Percentiles rank a stretch among this genome's conserved stretches.
These are phyloP conservation scores for Marronus borbonicus DNA, from an alignment of 2,888 invertebrate species.

Conservation along the genomic window DNA sequence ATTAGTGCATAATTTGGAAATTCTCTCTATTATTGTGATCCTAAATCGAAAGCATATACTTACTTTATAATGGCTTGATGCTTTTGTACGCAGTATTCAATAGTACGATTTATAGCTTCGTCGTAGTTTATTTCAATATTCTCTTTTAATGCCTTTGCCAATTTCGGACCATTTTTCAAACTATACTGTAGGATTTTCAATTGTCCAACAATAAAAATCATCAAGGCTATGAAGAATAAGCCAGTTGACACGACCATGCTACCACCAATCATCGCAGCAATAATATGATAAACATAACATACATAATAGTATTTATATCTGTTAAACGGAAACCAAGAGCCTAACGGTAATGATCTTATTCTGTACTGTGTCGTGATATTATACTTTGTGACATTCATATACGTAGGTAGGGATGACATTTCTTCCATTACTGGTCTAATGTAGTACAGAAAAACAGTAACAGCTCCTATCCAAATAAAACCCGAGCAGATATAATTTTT, in stretches of 20 bases:
- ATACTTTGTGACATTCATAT: slow-evolving; percentile 30
- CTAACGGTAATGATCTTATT: slow-evolving; percentile 54
- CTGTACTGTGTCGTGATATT: slow-evolving; percentile 36
- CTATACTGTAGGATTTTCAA: slow-evolving; percentile 54
- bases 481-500: slow-evolving; percentile 50
- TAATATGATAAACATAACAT: slow-evolving; percentile 50
- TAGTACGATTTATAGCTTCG: slow-evolving; percentile 26
- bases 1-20: background rate
- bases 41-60: slow-evolving; percentile 6
- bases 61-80: slow-evolving; percentile 54
- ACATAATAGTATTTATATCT: slow-evolving; percentile 53
- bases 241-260: slow-evolving; percentile 53
- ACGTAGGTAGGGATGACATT: slow-evolving; percentile 30
- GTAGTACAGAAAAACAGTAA: slow-evolving; percentile 54
- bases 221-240: slow-evolving; percentile 54
- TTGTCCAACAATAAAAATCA: slow-evolving; percentile 55
- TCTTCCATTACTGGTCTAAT: slow-evolving; percentile 52
- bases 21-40: too few relatives aligned
- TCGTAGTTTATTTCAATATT: slow-evolving; percentile 21
- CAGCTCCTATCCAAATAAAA: slow-evolving; percentile 49
- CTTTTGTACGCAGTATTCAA: slow-evolving; percentile 44
- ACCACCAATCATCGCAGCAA: slow-evolving; percentile 53
- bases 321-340: slow-evolving; percentile 58
- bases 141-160: slow-evolving; percentile 28
- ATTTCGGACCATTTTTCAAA: slow-evolving; percentile 48